Percentiles rank a stretch among this genome's conserved stretches.
These are phyloP conservation scores for Hippocampus kuda DNA, from an alignment of 2,797 vertebrate species.

Conservation along the genomic window DNA sequence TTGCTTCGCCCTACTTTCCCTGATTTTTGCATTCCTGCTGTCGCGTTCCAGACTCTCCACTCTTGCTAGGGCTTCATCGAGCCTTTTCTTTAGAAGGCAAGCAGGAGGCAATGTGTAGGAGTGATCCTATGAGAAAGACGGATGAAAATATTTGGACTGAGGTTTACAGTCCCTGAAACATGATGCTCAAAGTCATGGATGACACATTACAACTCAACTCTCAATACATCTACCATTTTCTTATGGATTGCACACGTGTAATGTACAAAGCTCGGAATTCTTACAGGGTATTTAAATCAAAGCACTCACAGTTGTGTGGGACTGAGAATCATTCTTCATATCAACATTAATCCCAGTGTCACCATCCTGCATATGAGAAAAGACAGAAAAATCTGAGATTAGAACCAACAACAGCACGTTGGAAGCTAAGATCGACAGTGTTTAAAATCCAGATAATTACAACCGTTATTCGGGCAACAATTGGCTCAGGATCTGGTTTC, in stretches of 20 bases:
- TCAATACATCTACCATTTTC: no score
- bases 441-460: neutral
- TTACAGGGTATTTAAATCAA: neutral
- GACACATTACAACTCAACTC: neutral
- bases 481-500: neutral
- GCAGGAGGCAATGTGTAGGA: constrained; percentile 18
- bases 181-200: neutral
- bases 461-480: neutral
- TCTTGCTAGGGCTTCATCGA: constrained; percentile 22
- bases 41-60: constrained; percentile 28
- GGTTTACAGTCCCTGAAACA: neutral
- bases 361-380: neutral
- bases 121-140: constrained; percentile 24
- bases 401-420: neutral
- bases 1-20: constrained; percentile 23
- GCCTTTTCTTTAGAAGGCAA: constrained; percentile 20
- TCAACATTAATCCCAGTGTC: neutral
- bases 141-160: neutral
- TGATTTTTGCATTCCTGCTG: constrained; percentile 14
- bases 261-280: no score
- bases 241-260: no score
- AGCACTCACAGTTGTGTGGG: neutral
- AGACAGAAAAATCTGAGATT: neutral
- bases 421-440: neutral
- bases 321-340: neutral